Conservation (phyloP, 2,888 invertebrate genomes). For the Euspilapteryx auroguttella region DNA sequence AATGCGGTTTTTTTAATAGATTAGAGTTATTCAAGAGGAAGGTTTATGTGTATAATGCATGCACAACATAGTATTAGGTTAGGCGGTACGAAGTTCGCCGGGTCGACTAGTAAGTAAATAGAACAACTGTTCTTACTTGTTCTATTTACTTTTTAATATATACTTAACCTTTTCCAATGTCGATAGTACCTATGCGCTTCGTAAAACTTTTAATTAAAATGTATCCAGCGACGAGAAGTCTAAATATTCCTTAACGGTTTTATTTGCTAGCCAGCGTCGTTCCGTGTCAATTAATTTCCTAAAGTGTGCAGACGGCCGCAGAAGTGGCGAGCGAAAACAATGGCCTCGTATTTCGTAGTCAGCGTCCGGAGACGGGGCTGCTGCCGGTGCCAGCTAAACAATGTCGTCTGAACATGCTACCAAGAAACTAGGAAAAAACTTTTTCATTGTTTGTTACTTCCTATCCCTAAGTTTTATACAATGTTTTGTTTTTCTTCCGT, state of each 20-base stretch:
- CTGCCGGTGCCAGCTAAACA: conserved; percentile 32
- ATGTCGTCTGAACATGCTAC: conserved; percentile 22
- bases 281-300: conserved; percentile 48
- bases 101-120: no score
- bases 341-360: conserved; percentile 28
- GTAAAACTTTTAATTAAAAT: conserved; percentile 52
- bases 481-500: conserved; percentile 34
- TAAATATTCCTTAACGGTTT: conserved; percentile 30
- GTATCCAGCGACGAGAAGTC: conserved; percentile 32
- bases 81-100: no score
- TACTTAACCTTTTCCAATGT: no score
- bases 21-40: no score
- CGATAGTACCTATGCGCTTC: conserved; percentile 8
- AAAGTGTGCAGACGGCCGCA: conserved; percentile 36
- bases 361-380: conserved; percentile 21
- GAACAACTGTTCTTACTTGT: no score
- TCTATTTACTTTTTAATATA: no score
- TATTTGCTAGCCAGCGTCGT: conserved; percentile 30
- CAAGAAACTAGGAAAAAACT: conserved; percentile 38
- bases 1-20: no score
- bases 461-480: conserved; percentile 30
- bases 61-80: no score
- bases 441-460: conserved; percentile 30
- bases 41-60: no score
- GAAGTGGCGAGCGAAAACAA: conserved; percentile 36